These are phyloP conservation scores for Apolygus lucorum DNA, from an alignment of 1,140 invertebrate species.

Conservation along the genomic window DNA sequence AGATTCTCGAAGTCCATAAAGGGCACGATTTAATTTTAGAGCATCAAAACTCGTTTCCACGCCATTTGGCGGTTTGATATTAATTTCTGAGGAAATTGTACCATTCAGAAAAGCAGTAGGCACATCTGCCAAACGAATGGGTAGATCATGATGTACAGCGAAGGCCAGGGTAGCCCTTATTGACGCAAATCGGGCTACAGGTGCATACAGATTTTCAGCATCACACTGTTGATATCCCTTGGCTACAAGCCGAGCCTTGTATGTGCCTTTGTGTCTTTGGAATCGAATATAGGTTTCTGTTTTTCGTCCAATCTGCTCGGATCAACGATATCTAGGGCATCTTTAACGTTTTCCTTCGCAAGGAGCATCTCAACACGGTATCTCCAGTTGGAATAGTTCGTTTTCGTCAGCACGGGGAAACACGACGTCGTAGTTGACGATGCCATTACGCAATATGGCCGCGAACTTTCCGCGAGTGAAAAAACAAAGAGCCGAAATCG, in stretches of 20 bases:
- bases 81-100: neutral
- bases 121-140: neutral
- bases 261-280: no score
- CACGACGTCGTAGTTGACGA: no score
- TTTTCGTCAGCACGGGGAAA: no score
- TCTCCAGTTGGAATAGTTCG: no score
- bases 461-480: no score
- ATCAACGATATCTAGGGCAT: no score
- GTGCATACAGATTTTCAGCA: neutral
- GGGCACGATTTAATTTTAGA: neutral
- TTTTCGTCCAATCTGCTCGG: no score
- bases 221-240: neutral
- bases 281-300: no score
- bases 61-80: constrained; percentile 1
- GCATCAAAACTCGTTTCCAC: neutral
- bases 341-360: no score
- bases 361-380: no score
- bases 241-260: neutral
- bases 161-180: neutral
- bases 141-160: neutral
- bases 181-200: neutral
- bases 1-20: neutral
- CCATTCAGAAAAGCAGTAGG: neutral
- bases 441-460: no score
- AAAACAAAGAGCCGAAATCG: no score